A percentile compares a stretch with the other conserved stretches of the same genome.
Conservation (phyloP, 2,797 vertebrate species). For the Syngnathus acus region DNA sequence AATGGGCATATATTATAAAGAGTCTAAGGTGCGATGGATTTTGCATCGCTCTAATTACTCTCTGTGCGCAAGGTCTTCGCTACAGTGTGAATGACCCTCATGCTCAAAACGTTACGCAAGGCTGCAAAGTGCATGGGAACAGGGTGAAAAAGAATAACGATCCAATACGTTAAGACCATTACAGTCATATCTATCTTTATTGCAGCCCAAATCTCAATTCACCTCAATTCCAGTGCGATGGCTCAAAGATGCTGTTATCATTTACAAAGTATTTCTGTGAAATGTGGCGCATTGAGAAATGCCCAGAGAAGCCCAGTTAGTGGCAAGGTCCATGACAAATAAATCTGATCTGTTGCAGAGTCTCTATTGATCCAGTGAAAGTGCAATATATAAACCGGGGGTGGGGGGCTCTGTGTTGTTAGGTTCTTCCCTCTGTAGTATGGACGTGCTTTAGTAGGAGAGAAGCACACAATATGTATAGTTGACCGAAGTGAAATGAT, state of each 20-base stretch:
- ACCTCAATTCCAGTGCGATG: slow-evolving; percentile 14
- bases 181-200: slow-evolving; percentile 14
- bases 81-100: slow-evolving; percentile 49
- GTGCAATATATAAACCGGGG: slow-evolving; percentile 62
- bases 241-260: slow-evolving; percentile 8
- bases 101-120: slow-evolving; percentile 38
- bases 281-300: slow-evolving; percentile 29
- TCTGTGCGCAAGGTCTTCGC: slow-evolving; percentile 43
- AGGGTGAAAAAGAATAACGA: slow-evolving; percentile 14
- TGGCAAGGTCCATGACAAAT: slow-evolving; percentile 53
- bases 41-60: slow-evolving; percentile 65
- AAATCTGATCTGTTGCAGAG: slow-evolving; percentile 64
- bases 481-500: slow-evolving; percentile 17
- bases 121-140: slow-evolving; percentile 31
- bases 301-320: slow-evolving; percentile 44
- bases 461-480: slow-evolving; percentile 17
- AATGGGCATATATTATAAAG: slow-evolving; percentile 1
- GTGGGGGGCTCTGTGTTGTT: slow-evolving; percentile 34
- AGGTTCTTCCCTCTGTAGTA: slow-evolving; percentile 30
- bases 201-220: slow-evolving; percentile 8
- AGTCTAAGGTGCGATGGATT: slow-evolving; percentile 37
- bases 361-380: slow-evolving; percentile 64
- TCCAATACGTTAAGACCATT: slow-evolving; percentile 25
- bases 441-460: slow-evolving; percentile 30
- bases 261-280: slow-evolving; percentile 30